Base-by-base conservation (phyloP, 2,113 vertebrate species). In the Gopherus evgoodei region DNA sequence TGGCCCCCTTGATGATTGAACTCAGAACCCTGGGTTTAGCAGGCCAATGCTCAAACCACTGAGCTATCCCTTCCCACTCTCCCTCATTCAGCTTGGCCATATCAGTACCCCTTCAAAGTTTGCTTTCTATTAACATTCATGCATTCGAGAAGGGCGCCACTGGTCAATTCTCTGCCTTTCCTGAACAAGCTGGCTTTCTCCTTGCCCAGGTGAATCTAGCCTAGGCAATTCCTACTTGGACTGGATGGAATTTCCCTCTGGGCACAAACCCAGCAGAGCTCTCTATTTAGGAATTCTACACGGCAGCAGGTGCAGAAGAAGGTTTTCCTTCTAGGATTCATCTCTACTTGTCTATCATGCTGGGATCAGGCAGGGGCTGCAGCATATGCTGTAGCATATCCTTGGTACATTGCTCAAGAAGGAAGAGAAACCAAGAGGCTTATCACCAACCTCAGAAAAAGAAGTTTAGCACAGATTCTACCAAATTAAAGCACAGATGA, bases 51-150 rank as follows among this genome's bases (percentile, higher is more conserved):
- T 44, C 44, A 44, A 44, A 44, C 44, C 44, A 44, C 44, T 44
- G 44, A 44, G 44, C 44, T 44, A 44, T 44, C 5, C 44, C 44
- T 44, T 44, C 44, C 44, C 44, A 44, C 44, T 44, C 44, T 44
- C 44, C 44, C 44, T 6, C 44, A 44, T 19, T 27, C 80, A 84
- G 76, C 27, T 91, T 87, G 38, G 3, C 22, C 42, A 6, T 44
- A 27, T 47, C 8, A 42, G 11, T 47, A 42, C 29, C 9, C 35
- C 88, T 83, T 53, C 6, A 86, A 42, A 47, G 69, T 52, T 93
- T 53, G 31, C 12, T 24, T 89, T 0, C 0, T 17, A 19, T 2
- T 47, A 65, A 22, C 0, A 0, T 38, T 84, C 5, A n/a, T 38
- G 49, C 69, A 78, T 86, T 86, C 59, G 10, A 29, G 91, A 78